A percentile compares a stretch with the other conserved stretches of the same genome.
phyloP scores from a whole-genome alignment of 2,113 vertebrate genomes.

The Misgurnus anguillicaudatus region DNA sequence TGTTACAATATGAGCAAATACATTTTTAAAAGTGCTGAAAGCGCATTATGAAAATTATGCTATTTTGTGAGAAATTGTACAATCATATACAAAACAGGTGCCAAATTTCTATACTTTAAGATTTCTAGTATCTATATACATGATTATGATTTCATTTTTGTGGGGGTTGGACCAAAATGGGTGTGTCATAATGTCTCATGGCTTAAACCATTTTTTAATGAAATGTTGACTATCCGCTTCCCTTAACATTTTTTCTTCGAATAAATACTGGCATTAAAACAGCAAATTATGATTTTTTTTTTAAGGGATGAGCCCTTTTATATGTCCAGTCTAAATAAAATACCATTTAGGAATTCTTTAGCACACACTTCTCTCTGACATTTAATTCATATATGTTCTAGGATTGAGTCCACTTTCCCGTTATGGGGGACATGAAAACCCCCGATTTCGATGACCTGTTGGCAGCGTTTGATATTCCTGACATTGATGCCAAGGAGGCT shows the following conservation, averaged over 20 bases:
- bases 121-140: too few species aligned
- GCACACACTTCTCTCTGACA: not conserved
- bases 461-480: constrained; percentile 97
- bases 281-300: too few species aligned
- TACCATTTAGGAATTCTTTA: not conserved
- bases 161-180: too few species aligned
- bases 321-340: too few species aligned
- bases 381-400: constrained; percentile 4
- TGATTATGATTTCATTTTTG: too few species aligned
- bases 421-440: constrained; percentile 99
- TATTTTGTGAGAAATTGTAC: not conserved
- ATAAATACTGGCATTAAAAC: too few species aligned
- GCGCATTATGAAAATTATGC: not conserved
- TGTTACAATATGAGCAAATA: not conserved
- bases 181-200: too few species aligned
- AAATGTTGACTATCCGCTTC: too few species aligned
- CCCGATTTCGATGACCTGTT: constrained; percentile 97
- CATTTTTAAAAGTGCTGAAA: not conserved
- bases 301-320: not conserved
- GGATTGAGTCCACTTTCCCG: constrained; percentile 58
- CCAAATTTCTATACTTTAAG: too few species aligned
- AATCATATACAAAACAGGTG: too few species aligned
- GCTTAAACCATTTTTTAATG: too few species aligned
- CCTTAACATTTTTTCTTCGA: too few species aligned
- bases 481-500: constrained; percentile 93